Evolutionary conservation across 2,797 vertebrate species (phyloP), one percentile per base, ranked within the genome.

Genomic region (Oceanodroma leucorhoa): DNA sequence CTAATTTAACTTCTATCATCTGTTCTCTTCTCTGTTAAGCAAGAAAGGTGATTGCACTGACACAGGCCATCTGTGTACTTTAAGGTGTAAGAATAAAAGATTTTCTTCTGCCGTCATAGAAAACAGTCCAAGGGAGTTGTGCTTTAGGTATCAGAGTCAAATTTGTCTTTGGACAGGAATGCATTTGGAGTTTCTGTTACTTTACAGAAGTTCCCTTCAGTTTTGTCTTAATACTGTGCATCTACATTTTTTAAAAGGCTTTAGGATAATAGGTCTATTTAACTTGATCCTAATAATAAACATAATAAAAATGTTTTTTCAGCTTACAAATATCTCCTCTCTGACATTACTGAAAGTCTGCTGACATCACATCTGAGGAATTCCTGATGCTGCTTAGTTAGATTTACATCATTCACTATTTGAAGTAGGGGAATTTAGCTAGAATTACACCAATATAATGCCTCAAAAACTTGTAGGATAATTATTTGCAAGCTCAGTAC

Each of bases 321-420:
- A 93, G 71, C 40, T 95, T 90, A 95, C 34, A 84, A 88, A 73
- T 70, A 89, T 79, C 82, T 93, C 45, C 38, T 34, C 58, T 82
- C 77, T 89, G 65, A 90, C 96, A 94, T 90, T 89, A 88, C 36
- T 89, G 48, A 21, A 95, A 96, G 72, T 53, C 57, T 86, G 66
- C 69, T 94, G 90, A 96, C 93, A 95, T 96, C 72, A 96, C 36
- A 45, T 90, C 75, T 78, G 62, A 94, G 67, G 89, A 95, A 96
- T 95, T 95, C 67, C 67, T 92, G 41, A 10, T 89, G 58, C 71
- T 91, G 34, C 62, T 84, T 89, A 85, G 75, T 83, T 88, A 89
- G 46, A 93, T 58, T 94, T 94, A 94, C 62, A 75, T 88, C 41
- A 79, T 67, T 67, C 64, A 34, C 32, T 87, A 86, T 51, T 86